Evolutionary conservation across 2,888 invertebrate genomes (phyloP).

Genomic region (Euclidia mi): DNA sequence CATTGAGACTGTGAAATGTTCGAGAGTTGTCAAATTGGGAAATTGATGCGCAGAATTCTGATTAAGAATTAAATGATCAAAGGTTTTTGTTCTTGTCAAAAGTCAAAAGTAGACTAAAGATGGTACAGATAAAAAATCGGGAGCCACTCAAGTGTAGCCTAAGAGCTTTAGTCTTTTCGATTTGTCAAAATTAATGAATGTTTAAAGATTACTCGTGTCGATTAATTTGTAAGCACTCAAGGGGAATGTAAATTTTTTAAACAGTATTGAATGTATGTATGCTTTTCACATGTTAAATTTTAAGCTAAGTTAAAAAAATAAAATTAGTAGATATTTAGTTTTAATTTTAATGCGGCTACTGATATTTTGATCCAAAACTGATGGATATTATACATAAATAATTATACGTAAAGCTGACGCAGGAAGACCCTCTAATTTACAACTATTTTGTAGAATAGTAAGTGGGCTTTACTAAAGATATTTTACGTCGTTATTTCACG

Average conservation of each 20-base stretch:
- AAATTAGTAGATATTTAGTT: constrained; percentile 4
- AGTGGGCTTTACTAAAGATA: too few species aligned
- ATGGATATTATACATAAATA: too few species aligned
- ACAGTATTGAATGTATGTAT: too few species aligned
- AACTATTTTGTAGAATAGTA: too few species aligned
- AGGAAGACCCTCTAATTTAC: too few species aligned
- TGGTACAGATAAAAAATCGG: constrained; percentile 14
- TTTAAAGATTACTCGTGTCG: constrained; percentile 13
- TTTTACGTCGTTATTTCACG: too few species aligned
- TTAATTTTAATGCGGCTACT: too few species aligned
- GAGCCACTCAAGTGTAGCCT: constrained; percentile 17
- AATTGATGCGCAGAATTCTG: constrained; percentile 33
- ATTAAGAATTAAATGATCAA: constrained; percentile 41
- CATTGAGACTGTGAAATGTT: constrained; percentile 38
- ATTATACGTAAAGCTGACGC: too few species aligned
- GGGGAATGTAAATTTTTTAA: constrained; percentile 25
- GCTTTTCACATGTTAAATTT: constrained; percentile 41
- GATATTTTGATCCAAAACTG: too few species aligned
- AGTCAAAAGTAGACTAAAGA: constrained; percentile 44
- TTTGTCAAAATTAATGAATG: constrained; percentile 37
- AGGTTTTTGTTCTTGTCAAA: constrained; percentile 36
- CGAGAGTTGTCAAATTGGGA: constrained; percentile 38
- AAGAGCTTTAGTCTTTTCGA: constrained; percentile 30
- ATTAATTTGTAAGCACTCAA: constrained; percentile 49
- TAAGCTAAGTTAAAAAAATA: constrained; percentile 5